Evolutionary conservation across 2,797 vertebrate species (phyloP).

Genomic region (Argentina silus): DNA sequence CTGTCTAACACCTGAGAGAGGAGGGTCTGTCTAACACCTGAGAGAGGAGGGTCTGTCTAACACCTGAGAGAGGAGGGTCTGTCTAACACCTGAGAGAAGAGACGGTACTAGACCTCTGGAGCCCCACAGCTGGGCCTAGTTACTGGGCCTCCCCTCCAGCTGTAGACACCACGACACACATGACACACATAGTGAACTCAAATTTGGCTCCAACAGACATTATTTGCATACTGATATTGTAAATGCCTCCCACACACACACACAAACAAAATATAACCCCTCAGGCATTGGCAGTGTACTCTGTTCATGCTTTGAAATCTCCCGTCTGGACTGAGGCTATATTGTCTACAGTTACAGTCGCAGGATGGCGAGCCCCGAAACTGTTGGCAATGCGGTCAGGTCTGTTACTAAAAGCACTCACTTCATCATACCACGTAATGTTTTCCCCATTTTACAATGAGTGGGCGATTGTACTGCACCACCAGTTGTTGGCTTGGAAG

Average conservation of each 20-base stretch:
- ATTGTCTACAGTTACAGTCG: conserved; percentile 20
- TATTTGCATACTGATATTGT: conserved; percentile 27
- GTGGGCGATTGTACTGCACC: not conserved
- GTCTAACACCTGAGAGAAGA: not conserved
- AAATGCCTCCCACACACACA: conserved; percentile 15
- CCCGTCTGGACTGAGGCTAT: not conserved
- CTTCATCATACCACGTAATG: not conserved
- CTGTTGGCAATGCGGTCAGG: conserved; percentile 23
- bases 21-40: no score
- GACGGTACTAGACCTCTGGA: not conserved
- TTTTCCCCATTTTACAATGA: no score
- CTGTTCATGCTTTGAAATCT: conserved; percentile 29
- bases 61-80: no score
- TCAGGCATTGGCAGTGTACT: not conserved
- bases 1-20: conserved; percentile 1
- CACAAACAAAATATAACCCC: conserved; percentile 9
- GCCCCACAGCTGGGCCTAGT: not conserved
- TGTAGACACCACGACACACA: not conserved
- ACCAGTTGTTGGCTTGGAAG: conserved; percentile 16
- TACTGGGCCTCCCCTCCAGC: not conserved
- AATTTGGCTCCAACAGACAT: not conserved
- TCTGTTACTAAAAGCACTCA: not conserved
- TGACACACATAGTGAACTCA: no score
- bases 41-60: no score
- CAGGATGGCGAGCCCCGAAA: conserved; percentile 22